Base-by-base conservation (phyloP, 1,140 invertebrate species). In the Leptinotarsa undecemlineata region DNA sequence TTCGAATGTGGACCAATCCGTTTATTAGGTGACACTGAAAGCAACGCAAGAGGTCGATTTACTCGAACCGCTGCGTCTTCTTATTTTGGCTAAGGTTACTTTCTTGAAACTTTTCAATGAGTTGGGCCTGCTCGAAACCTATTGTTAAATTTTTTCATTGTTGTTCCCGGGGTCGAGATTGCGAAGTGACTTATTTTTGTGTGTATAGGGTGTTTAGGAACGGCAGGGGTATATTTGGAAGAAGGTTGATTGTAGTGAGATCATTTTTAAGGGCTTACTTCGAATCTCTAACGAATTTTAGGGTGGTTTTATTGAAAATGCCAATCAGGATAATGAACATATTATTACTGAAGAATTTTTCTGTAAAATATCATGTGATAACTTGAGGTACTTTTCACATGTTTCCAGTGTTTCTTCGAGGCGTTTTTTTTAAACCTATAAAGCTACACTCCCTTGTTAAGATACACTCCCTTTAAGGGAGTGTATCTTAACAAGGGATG, bases 101-200 rank as follows among this genome's bases (percentile, higher is more conserved):
- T 57, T 57, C 51, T 57, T 57, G 51, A 57, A 57, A 57, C 51
- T 57, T 57, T 57, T 19, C 15, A 57, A 17, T 15, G 15, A 4
- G 5, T 8, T 0, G n/a, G 51, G 51, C 13, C n/a, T 17, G 51
- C 6, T 57, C n/a, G 51, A 57, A 57, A 1, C 17, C 15, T 19
- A 57, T 57, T 57, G 51, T 57, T 57, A 15, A 14, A 57, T 57
- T 57, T 57, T 57, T 57, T 57, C 51, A 57, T 57, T 57, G 51
- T 57, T 57, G 51, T 57, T 57, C 1, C n/a, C 51, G 51, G n/a
- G 51, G 33, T 42, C 33, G 33, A 42, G 33, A 42, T 42, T 42
- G 33, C 33, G 33, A 42, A 42, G 51, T 57, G 51, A 57, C 51
- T 57, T 57, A 57, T 57, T 57, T 57, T 57, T 19, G 51, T 15